phyloP scores from a whole-genome alignment of 2,113 vertebrate species.

The Ploceus nigricollis region DNA sequence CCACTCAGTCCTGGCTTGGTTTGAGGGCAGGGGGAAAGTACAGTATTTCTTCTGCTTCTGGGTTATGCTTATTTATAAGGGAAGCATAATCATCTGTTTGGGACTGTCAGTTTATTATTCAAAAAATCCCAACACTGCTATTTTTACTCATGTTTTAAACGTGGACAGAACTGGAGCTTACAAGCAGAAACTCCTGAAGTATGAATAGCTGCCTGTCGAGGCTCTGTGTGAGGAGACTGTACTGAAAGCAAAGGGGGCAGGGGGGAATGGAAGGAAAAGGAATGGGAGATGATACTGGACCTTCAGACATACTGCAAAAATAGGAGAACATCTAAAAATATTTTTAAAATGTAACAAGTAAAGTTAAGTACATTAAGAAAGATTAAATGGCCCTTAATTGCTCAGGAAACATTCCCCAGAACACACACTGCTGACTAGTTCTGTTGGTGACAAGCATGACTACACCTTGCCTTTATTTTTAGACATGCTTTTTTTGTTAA shows the following conservation, averaged over 20 bases:
- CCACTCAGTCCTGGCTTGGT: background rate
- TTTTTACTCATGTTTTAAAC: background rate
- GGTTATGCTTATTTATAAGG: background rate
- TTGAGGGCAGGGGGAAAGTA: background rate
- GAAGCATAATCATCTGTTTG: background rate
- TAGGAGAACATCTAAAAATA: background rate
- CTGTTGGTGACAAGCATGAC: background rate
- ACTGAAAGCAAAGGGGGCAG: background rate
- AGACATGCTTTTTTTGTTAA: background rate
- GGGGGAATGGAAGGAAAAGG: background rate
- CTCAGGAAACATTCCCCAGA: background rate
- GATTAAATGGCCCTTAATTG: background rate
- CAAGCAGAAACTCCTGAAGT: background rate
- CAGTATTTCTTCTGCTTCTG: background rate
- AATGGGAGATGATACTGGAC: background rate
- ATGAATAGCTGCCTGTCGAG: background rate
- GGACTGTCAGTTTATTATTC: background rate
- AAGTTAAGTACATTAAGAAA: background rate
- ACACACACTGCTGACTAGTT: background rate
- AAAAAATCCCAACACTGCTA: background rate
- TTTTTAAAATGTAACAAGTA: background rate
- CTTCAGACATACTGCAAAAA: background rate
- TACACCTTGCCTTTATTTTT: conserved; percentile 2
- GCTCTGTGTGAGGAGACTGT: background rate
- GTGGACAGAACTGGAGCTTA: background rate